Conservation (phyloP, 2,888 invertebrate genomes). For the Drosophila limbata region DNA sequence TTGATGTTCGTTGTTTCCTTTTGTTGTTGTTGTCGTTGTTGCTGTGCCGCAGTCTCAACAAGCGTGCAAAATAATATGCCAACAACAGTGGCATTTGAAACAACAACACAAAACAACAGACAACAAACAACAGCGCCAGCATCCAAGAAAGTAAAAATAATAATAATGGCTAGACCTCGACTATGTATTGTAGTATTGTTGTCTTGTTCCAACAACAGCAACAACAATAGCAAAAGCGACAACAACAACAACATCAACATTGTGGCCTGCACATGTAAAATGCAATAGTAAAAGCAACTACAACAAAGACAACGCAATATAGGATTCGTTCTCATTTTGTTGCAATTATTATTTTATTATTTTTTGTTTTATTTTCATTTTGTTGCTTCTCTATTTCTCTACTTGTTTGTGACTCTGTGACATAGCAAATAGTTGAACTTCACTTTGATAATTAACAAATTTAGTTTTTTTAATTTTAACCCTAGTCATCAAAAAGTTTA, state of each 20-base stretch:
- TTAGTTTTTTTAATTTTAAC: too few species aligned
- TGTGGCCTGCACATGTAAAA: slow-evolving; percentile 64
- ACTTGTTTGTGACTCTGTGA: background rate
- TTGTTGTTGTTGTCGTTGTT: slow-evolving; percentile 14
- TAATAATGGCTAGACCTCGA: slow-evolving; percentile 65
- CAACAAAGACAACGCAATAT: slow-evolving; percentile 37
- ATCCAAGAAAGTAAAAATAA: slow-evolving; percentile 62
- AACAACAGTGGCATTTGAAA: slow-evolving; percentile 71
- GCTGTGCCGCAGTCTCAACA: slow-evolving; percentile 61
- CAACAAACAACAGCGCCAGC: slow-evolving; percentile 16
- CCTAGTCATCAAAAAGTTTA: too few species aligned
- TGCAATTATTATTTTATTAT: slow-evolving; percentile 31
- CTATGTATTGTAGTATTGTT: slow-evolving; percentile 47
- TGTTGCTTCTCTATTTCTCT: background rate
- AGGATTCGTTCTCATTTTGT: slow-evolving; percentile 29
- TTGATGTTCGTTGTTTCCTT: slow-evolving; percentile 33
- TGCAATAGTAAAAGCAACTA: slow-evolving; percentile 49
- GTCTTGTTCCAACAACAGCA: slow-evolving; percentile 23
- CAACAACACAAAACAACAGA: slow-evolving; percentile 27
- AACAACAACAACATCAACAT: slow-evolving; percentile 39
- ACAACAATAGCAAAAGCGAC: slow-evolving; percentile 34
- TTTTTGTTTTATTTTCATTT: slow-evolving; percentile 18
- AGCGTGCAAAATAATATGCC: slow-evolving; percentile 80
- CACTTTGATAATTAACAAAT: background rate
- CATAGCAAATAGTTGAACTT: background rate